Evolutionary conservation across 2,797 vertebrate genomes (phyloP), one percentile per base, ranked within the genome.

Genomic region (Prunella strophiata): DNA sequence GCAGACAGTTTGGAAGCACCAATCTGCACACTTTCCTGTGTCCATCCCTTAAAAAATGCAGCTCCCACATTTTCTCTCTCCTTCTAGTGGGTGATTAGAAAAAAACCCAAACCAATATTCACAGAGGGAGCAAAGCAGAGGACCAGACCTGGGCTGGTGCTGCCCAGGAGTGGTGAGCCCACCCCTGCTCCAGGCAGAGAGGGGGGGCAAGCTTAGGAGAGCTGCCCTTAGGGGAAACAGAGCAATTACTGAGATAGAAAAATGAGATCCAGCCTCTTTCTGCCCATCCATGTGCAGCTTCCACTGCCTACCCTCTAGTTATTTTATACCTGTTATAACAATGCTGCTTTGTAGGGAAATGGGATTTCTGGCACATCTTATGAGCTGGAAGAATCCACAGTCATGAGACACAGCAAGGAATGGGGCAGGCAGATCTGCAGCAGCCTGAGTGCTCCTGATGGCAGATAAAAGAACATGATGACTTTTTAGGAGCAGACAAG

Each of bases 401-500:
- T n/a, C 1, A 0, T 48, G 72, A 89, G 23, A 7, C 54, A 59
- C 20, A 65, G 27, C 34, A 55, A 58, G 32, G 21, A 43, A 16
- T 21, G 42, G 40, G 38, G 13, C 55, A 85, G 34, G 68, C 23
- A 68, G 47, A 70, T 38, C 29, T 68, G n/a, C 70, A 73, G 32
- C 30, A 73, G 15, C 1, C 0, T 90, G 71, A n/a, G 36, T 93
- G 58, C 38, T 66, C 22, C 65, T 66, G n/a, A 29, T 63, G 54
- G 34, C 34, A 92, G 91, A 95, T 81, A 50, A 95, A 96, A 89
- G 63, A 36, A n/a, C 6, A 9, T 0, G 2, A 67, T 74, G 74
- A 94, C 51, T 89, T 87, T 88, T 94, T 89, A 70, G 85, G 73
- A 89, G 43, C 85, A 96, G 30, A 5, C 15, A 66, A 75, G 38